Evolutionary conservation across 2,113 vertebrate species (phyloP), one percentile per base, ranked within the genome.

Genomic region (Edolisoma coerulescens): DNA sequence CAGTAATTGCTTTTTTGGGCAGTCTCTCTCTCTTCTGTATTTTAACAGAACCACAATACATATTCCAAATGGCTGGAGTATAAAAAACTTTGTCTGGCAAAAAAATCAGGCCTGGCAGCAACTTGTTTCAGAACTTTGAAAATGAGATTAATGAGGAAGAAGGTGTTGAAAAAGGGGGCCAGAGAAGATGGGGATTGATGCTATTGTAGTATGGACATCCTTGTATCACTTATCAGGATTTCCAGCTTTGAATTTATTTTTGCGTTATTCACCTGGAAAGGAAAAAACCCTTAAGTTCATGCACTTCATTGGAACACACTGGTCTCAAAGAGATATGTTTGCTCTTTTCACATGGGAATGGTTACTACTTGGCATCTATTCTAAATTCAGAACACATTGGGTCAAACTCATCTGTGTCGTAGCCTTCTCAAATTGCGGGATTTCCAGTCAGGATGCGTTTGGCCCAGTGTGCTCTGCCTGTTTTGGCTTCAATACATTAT

Each of bases 291-390:
- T 42, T 1, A 33, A 75, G 35, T 81, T 95, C 70, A 56, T 42
- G 71, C 37, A 87, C 49, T 95, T 84, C 61, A 30, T 32, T 95
- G 93, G 93, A 96, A 85, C 42, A 53, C 44, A 33, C 14, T 3
- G 7, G 35, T 82, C 69, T 96, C 83, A 45, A 84, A 63, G 49
- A 87, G 90, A 82, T 56, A 24, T 21, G 45, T 79, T 92, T 86
- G 84, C 60, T 73, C 2, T 85, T 95, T 93, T 94, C 90, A 95
- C 85, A 61, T 94, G 96, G 87, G 83, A 93, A 87, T 52, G 52
- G 91, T 96, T 97, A 91, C 70, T 74, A 20, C 71, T 80, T 95
- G 96, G 84, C 84, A 91, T 67, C 39, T 57, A 16, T 65, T 92
- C 84, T 89, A 54, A 76, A 92, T 85, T 74, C 52, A 85, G 7